phyloP scores from a whole-genome alignment of 2,888 invertebrate species.

The Drosophila kanekoi region DNA sequence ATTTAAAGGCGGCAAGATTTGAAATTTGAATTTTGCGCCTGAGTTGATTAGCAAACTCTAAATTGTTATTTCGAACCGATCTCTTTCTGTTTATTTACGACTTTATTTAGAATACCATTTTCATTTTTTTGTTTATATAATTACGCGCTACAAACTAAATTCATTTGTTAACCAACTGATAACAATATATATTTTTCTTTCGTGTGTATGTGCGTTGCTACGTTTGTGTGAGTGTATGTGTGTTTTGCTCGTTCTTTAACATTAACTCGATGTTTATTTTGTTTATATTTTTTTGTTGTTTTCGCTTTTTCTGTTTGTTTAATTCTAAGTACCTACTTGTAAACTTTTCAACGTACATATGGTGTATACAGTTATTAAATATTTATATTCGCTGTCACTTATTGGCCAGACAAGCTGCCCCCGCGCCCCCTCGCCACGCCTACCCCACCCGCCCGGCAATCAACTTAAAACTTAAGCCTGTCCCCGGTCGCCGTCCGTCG shows the following conservation, averaged over 20 bases:
- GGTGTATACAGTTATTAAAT: conserved; percentile 53
- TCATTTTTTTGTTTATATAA: conserved; percentile 51
- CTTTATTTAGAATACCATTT: conserved; percentile 81
- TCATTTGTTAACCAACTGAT: conserved; percentile 77
- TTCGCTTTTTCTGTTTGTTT: conserved; percentile 26
- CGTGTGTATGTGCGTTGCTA: conserved; percentile 59
- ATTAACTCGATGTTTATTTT: conserved; percentile 42
- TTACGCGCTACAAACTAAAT: conserved; percentile 75
- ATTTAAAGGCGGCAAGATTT: background rate
- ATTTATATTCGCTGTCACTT: conserved; percentile 45
- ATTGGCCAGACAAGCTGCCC: conserved; percentile 30
- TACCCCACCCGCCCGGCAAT: conserved; percentile 43
- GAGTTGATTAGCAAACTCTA: too few species aligned
- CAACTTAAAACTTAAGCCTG: conserved; percentile 59
- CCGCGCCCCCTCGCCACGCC: background rate
- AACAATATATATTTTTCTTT: conserved; percentile 61
- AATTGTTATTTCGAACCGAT: too few species aligned
- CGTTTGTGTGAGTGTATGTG: conserved; percentile 38
- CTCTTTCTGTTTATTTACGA: conserved; percentile 61
- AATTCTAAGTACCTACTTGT: conserved; percentile 76
- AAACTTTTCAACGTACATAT: conserved; percentile 67
- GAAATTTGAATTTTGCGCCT: background rate
- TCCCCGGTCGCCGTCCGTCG: conserved; percentile 37
- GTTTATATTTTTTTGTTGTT: conserved; percentile 16
- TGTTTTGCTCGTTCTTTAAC: conserved; percentile 45